Evolutionary conservation across 2,113 vertebrate genomes (phyloP), one percentile per base, ranked within the genome.

Genomic region (Nibea coibor): DNA sequence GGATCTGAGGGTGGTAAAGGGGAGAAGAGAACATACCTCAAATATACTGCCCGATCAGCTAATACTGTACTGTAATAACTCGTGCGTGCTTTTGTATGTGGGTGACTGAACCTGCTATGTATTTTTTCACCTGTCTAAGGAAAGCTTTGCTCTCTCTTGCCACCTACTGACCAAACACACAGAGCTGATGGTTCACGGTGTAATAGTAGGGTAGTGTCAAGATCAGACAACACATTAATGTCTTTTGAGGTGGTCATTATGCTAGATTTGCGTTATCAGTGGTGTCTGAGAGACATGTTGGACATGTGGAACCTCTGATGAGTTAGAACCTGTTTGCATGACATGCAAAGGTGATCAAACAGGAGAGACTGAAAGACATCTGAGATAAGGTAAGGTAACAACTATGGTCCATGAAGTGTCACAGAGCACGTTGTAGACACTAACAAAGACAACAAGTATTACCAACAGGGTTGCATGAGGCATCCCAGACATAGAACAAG

Each of bases 1-100:
- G n/a, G 80, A 87, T 51, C 94, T 94, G 82, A 39, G 28, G 42
- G 39, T n/a, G 51, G 62, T 5, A 67, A 68, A 78, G 0, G 22
- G 31, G 31, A 35, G 31, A 15, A 43, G 35, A 58, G 20, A 5
- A 26, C 4, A 67, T 15, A 26, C 4, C 8, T 76, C 47, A 65
- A 26, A 77, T 56, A 6, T 59, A 17, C 24, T n/a, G 35, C 31
- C 35, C 4, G 43, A 24, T 48, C 4, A 58, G 42, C 16, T 15
- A n/a, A 42, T 28, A 51, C 50, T 26, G 2, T 45, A 4, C 3
- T 50, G 20, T 39, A 39, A 6, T 39, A 39, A 10, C 9, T 57
- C 10, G 0, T 26, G 57, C 43, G 24, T 56, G 58, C 2, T 19
- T 51, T 45, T 22, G 35, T 3, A 9, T 63, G 70, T 59, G n/a